Evolutionary conservation across 2,113 vertebrate genomes (phyloP).

Genomic region (Gobio gobio): DNA sequence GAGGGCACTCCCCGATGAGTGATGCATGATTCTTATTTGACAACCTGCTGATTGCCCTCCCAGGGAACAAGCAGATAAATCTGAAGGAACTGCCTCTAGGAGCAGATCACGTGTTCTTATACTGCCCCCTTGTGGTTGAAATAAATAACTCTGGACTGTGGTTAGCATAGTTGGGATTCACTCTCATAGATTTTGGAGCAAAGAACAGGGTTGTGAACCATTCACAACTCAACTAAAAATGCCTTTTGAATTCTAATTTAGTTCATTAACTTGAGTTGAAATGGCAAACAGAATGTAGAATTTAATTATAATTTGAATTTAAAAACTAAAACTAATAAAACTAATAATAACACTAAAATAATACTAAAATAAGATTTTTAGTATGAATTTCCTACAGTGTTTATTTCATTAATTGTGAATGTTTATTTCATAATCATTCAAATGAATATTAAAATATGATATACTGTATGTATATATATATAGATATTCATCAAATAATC

Average conservation of each 20-base stretch:
- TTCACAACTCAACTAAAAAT: conserved; percentile 49
- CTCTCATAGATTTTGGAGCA: neutral
- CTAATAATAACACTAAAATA: too few relatives aligned
- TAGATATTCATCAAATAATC: too few relatives aligned
- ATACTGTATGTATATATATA: too few relatives aligned
- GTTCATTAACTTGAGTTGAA: too few relatives aligned
- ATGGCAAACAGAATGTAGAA: too few relatives aligned
- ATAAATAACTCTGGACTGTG: neutral
- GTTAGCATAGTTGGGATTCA: neutral
- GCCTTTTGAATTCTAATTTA: neutral
- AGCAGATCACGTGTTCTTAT: conserved; percentile 65
- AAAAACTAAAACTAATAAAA: too few relatives aligned
- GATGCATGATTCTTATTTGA: conserved; percentile 71
- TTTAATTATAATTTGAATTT: too few relatives aligned
- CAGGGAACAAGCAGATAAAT: conserved; percentile 62
- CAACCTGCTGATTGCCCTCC: conserved; percentile 71
- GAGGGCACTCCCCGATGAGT: conserved; percentile 62
- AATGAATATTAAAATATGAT: too few relatives aligned
- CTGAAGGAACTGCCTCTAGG: conserved; percentile 45
- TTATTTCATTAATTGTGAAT: too few relatives aligned
- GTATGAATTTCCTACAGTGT: too few relatives aligned
- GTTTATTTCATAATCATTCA: too few relatives aligned
- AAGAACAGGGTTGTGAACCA: neutral
- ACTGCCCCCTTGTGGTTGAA: conserved; percentile 79
- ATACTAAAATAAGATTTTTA: too few relatives aligned